A percentile compares a stretch with the other conserved stretches of the same genome.
phyloP scores from a whole-genome alignment of 2,113 vertebrate species.

The Alectura lathami region DNA sequence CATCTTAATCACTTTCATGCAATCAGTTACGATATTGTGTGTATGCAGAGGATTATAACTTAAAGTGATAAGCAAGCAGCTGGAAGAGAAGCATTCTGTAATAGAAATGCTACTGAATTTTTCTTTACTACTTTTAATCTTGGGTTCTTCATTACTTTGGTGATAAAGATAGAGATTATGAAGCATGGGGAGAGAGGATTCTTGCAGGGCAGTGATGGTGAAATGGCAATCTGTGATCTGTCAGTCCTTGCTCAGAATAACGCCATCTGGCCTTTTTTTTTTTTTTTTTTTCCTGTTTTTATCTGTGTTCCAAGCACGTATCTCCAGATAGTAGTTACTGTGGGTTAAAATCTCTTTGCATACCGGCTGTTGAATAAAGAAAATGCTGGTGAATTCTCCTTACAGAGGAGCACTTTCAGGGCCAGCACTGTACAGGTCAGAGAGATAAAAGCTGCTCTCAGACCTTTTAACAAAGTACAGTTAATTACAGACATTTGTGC shows the following conservation, averaged over 20 bases:
- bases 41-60: not conserved
- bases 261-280: not conserved
- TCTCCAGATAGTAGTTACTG: not conserved
- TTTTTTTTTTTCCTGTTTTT: too few species aligned
- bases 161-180: not conserved
- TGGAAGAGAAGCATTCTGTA: not conserved
- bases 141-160: not conserved
- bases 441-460: not conserved
- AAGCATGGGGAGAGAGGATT: not conserved
- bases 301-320: too few species aligned
- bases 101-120: not conserved
- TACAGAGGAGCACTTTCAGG: not conserved
- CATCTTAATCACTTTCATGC: slow-evolving; percentile 12
- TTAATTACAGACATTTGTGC: not conserved
- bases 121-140: not conserved
- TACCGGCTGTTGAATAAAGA: not conserved
- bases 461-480: not conserved
- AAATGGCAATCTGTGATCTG: not conserved
- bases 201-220: not conserved
- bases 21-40: not conserved
- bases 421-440: not conserved
- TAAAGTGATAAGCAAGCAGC: slow-evolving; percentile 4
- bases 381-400: not conserved
- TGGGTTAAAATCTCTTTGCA: not conserved
- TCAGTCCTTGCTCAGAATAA: not conserved